Percentiles rank a stretch among this genome's conserved stretches.
Evolutionary conservation across 2,888 invertebrate species (phyloP).

Genomic region (Dolomedes plantarius): DNA sequence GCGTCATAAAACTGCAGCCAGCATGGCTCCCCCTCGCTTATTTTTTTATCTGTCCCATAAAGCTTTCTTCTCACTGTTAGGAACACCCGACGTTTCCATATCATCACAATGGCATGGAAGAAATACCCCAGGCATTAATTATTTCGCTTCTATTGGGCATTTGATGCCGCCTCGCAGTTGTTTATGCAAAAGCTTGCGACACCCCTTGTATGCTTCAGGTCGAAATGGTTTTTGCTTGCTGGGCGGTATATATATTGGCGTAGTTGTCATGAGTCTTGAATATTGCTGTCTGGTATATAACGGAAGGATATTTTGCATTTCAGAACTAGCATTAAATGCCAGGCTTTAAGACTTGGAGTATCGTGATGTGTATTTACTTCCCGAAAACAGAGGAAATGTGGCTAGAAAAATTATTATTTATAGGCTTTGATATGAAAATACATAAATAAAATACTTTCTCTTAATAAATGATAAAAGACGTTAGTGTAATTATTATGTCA

Average conservation of each 20-base stretch:
- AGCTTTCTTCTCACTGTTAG: neutral
- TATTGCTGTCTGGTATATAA: no score
- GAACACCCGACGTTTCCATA: neutral
- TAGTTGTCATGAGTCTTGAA: neutral
- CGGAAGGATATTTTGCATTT: no score
- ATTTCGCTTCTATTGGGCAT: slow-evolving; percentile 57
- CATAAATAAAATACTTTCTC: no score
- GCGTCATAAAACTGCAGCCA: neutral
- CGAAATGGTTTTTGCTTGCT: slow-evolving; percentile 36
- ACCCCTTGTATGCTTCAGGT: neutral
- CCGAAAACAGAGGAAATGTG: no score
- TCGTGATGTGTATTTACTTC: no score
- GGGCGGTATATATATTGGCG: neutral
- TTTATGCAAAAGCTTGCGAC: slow-evolving; percentile 19
- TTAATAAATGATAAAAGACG: no score
- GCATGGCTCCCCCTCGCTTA: neutral
- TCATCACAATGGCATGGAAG: neutral
- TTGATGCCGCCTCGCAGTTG: slow-evolving; percentile 20
- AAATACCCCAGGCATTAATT: slow-evolving; percentile 54
- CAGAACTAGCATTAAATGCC: no score
- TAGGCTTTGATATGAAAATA: no score
- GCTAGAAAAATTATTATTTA: no score
- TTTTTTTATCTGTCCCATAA: neutral
- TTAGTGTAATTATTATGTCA: no score
- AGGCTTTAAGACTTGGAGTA: no score